Conservation (phyloP, 2,113 vertebrate genomes). For the Pseudopodoces humilis region DNA sequence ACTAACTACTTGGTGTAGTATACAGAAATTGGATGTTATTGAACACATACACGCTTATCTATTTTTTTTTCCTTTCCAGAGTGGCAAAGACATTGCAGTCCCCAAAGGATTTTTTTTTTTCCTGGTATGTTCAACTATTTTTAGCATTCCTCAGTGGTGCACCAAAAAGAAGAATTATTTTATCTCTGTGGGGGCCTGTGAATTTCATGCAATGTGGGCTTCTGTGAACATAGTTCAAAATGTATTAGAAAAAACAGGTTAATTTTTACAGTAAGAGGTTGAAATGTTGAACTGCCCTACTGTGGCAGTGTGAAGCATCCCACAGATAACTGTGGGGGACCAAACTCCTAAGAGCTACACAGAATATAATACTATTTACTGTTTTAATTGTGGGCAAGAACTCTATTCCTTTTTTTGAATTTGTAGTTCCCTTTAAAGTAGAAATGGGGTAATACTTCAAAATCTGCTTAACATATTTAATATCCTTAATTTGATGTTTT, state of each 20-base stretch:
- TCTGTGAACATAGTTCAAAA: constrained; percentile 33
- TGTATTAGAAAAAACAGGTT: constrained; percentile 26
- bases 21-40: not conserved
- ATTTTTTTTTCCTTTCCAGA: not conserved
- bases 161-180: constrained; percentile 39
- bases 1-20: not conserved
- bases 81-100: not conserved
- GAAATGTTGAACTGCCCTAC: constrained; percentile 29
- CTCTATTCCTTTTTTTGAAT: not conserved
- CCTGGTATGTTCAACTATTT: constrained; percentile 12
- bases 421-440: not conserved
- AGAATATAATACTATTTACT: not conserved
- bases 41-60: not conserved
- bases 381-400: not conserved
- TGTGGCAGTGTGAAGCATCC: not conserved
- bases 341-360: not conserved
- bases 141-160: constrained; percentile 14
- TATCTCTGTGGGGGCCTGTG: constrained; percentile 1
- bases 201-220: constrained; percentile 25
- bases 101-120: not conserved
- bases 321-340: not conserved
- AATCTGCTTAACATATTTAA: not conserved
- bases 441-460: not conserved
- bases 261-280: constrained; percentile 45
- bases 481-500: constrained; percentile 4